Percentiles rank a stretch among this genome's conserved stretches.
Conservation (phyloP, 2,113 vertebrate genomes). For the Saccopteryx bilineata region DNA sequence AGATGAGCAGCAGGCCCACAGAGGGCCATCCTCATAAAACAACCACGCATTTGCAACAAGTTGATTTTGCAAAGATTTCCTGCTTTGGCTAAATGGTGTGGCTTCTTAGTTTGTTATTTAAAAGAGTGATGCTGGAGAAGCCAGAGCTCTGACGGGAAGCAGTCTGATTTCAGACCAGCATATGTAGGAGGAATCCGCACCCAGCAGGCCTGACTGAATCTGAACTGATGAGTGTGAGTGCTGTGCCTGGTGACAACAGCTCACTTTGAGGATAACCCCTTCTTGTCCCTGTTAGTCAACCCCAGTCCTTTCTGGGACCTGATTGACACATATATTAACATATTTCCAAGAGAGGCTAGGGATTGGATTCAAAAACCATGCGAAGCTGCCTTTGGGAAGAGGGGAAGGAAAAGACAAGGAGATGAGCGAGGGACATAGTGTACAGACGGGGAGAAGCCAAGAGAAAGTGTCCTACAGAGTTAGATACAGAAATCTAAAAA, state of each 20-base stretch:
- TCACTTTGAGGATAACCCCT: not conserved
- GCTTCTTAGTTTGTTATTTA: slow-evolving; percentile 74
- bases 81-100: slow-evolving; percentile 65
- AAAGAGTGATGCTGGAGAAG: slow-evolving; percentile 76
- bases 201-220: not conserved
- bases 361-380: not conserved
- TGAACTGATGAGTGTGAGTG: not conserved
- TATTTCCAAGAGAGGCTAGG: not conserved
- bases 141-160: not conserved
- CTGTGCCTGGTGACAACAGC: not conserved
- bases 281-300: not conserved
- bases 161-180: not conserved
- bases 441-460: not conserved
- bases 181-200: not conserved
- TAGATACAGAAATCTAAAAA: not conserved
- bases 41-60: slow-evolving; percentile 55
- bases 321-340: not conserved
- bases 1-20: not conserved
- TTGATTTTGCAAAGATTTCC: slow-evolving; percentile 72
- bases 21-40: slow-evolving; percentile 22
- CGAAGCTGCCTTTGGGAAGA: not conserved
- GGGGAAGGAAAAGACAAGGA: not conserved
- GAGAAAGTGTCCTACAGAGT: not conserved
- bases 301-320: not conserved
- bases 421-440: accelerated